Evolutionary conservation across 2,113 vertebrate genomes (phyloP).

Genomic region (Poeciliopsis occidentalis): DNA sequence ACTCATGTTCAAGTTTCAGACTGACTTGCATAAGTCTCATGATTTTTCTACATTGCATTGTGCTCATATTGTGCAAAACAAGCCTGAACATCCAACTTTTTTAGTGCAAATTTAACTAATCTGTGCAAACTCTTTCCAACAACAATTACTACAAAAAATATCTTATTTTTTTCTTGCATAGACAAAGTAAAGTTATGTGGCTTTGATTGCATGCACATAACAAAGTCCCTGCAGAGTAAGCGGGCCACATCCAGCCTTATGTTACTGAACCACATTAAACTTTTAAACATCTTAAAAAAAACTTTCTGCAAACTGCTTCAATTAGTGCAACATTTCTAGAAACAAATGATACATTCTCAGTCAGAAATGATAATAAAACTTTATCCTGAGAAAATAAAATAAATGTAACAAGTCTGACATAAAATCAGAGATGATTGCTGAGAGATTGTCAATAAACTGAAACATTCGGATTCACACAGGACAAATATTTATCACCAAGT

Average conservation of each 20-base stretch:
- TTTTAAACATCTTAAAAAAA: not conserved
- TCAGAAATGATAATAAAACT: not conserved
- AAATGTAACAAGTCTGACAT: not conserved
- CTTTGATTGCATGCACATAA: constrained; percentile 16
- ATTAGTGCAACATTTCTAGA: not conserved
- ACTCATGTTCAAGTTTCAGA: constrained; percentile 26
- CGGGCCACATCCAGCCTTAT: constrained; percentile 17
- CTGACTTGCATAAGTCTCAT: constrained; percentile 10
- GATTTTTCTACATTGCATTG: constrained; percentile 41
- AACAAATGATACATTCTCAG: not conserved
- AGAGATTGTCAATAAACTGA: constrained; percentile 51
- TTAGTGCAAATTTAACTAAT: constrained; percentile 50
- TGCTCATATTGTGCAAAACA: constrained; percentile 26
- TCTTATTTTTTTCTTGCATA: constrained; percentile 49
- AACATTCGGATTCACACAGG: constrained; percentile 26
- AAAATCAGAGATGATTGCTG: not conserved
- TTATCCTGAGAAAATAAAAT: not conserved
- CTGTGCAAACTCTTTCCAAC: constrained; percentile 24
- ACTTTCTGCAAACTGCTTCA: not conserved
- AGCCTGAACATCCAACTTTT: constrained; percentile 7
- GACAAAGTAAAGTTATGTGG: constrained; percentile 3
- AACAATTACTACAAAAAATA: constrained; percentile 13
- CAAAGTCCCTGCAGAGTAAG: constrained; percentile 1
- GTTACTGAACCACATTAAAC: not conserved
- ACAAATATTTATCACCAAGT: constrained; percentile 10